Base-by-base conservation (phyloP, 2,797 vertebrate species). In the Ptychadena robeensis region DNA sequence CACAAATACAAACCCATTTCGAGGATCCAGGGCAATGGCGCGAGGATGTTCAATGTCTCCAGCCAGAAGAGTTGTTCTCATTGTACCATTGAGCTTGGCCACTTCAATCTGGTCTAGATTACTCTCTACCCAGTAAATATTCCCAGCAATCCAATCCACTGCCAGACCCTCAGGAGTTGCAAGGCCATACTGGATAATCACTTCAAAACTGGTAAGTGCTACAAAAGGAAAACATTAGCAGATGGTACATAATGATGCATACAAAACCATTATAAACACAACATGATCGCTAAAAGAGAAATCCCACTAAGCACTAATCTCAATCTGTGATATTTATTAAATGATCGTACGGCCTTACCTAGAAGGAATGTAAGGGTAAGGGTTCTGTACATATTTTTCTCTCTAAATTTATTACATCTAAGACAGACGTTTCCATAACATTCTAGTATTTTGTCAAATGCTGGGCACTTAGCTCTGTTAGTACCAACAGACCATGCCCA, bases 121-220 rank as follows among this genome's bases (percentile, higher is more conserved):
- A 87, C 97, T 99, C 91, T 99, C 98, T 77, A 99, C 98, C 98
- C 98, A 99, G 92, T 99, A 99, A 91, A 99, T 99, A 90, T 99
- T 99, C 87, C 97, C 97, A 0, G 97, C 98, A 0, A 99, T 99
- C 98, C 98, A 99, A 92, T 99, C 98, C 73, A 99, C 97, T 0
- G 97, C 97, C 86, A 99, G 91, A 2, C 98, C 98, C 89, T 99
- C 97, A 0, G 98, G 98, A 0, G 98, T 98, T 59, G 97, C 97
- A 88, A 99, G 87, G 5, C 98, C 98, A 0, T 98, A 97, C 91
- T 99, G 97, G 85, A 99, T 98, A 69, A 99, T 97, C 88, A 98
- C 98, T 89, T 99, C 98, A 0, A 98, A 98, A 87, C 96, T 99
- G 85, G 97, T 99, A 86, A 99, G 91, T 10, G 97, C 98, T 99